phyloP scores from a whole-genome alignment of 2,888 invertebrate genomes.

The Philhelius pedissequus region DNA sequence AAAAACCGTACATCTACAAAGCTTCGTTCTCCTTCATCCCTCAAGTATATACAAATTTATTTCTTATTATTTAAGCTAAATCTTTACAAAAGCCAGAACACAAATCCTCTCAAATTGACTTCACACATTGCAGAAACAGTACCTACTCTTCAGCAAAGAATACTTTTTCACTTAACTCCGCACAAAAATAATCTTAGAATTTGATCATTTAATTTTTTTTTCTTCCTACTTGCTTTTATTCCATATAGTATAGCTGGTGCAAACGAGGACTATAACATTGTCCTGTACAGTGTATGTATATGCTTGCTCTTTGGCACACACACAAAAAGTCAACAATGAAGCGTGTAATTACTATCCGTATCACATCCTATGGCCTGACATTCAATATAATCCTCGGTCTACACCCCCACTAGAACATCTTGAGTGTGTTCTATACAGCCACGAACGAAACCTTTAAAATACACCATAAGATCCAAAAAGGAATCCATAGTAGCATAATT shows the following conservation, averaged over 20 bases:
- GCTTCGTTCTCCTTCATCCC: not conserved
- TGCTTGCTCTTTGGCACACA: conserved; percentile 21
- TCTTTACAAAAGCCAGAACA: conserved; percentile 34
- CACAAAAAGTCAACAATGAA: conserved; percentile 75
- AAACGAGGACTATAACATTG: not conserved
- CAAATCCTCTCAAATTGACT: conserved; percentile 57
- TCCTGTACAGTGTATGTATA: no score
- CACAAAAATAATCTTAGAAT: conserved; percentile 25
- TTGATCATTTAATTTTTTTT: not conserved
- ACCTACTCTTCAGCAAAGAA: not conserved
- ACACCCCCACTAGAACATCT: not conserved
- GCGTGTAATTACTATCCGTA: conserved; percentile 78
- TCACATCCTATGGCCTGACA: conserved; percentile 61
- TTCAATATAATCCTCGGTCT: conserved; percentile 55
- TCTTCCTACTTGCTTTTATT: not conserved
- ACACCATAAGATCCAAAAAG: conserved; percentile 41
- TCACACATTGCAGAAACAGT: conserved; percentile 19
- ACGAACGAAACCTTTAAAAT: conserved; percentile 50
- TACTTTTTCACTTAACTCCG: conserved; percentile 28
- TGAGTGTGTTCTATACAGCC: conserved; percentile 1
- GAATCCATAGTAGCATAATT: conserved; percentile 75
- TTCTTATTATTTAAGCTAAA: conserved; percentile 19
- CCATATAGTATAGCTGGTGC: not conserved
- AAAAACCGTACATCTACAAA: no score
- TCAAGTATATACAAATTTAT: conserved; percentile 11